Conservation (phyloP, 2,113 vertebrate species). For the Astatotilapia flaviijosephi region DNA sequence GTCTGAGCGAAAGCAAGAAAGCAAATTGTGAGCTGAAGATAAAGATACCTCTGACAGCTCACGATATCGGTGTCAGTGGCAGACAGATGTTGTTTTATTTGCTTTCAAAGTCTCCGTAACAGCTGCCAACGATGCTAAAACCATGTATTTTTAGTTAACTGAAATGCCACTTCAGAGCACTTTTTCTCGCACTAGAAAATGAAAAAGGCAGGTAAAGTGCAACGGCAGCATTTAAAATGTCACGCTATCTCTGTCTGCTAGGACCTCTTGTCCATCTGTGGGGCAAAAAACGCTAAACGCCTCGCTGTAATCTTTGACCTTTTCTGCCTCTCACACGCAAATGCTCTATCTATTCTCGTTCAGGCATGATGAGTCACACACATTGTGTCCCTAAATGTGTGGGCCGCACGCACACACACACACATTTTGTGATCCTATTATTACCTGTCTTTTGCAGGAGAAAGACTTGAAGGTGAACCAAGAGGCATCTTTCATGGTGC, state of each 20-base stretch:
- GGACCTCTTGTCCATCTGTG: neutral
- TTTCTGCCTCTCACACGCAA: conserved; percentile 26
- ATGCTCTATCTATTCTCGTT: conserved; percentile 39
- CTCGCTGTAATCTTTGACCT: conserved; percentile 52
- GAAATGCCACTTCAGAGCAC: conserved; percentile 9
- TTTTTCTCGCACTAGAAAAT: neutral
- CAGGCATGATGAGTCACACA: conserved; percentile 42
- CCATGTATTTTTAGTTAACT: conserved; percentile 19
- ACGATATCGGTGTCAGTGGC: neutral
- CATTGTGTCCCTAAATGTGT: conserved; percentile 13
- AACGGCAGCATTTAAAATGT: conserved; percentile 38
- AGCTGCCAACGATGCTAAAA: conserved; percentile 25
- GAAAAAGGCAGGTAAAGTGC: conserved; percentile 8
- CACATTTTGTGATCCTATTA: neutral
- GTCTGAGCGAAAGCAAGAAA: neutral
- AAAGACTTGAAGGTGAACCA: conserved; percentile 90
- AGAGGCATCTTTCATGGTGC: conserved; percentile 89
- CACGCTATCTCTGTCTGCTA: conserved; percentile 20
- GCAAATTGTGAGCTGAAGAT: neutral
- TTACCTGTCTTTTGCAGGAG: conserved; percentile 71
- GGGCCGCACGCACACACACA: neutral
- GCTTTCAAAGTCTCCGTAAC: conserved; percentile 12
- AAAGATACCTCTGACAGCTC: conserved; percentile 13
- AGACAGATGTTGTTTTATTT: conserved; percentile 27
- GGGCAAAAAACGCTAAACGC: conserved; percentile 41